A percentile compares a stretch with the other conserved stretches of the same genome.
Evolutionary conservation across 1,140 invertebrate genomes (phyloP).

Genomic region (Hormaphis cornu): DNA sequence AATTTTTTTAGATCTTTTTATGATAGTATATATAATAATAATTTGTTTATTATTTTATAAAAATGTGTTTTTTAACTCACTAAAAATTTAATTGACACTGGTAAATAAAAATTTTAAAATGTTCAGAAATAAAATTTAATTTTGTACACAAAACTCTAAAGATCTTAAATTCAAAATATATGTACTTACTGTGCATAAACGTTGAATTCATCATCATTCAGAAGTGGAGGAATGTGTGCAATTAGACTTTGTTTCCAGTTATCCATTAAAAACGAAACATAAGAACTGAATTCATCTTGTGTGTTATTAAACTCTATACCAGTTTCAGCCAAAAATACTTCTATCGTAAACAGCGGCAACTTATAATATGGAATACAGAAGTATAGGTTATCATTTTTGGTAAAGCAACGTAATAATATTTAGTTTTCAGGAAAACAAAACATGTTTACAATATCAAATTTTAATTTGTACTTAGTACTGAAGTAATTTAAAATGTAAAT

Average conservation of each 20-base stretch:
- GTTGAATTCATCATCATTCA: background rate
- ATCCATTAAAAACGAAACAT: constrained; percentile 1
- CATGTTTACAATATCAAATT: too few relatives aligned
- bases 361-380: background rate
- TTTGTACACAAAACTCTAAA: background rate
- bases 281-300: background rate
- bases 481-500: too few relatives aligned
- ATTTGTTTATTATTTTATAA: too few relatives aligned
- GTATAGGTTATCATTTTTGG: background rate
- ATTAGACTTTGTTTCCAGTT: background rate
- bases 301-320: background rate
- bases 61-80: too few relatives aligned
- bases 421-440: too few relatives aligned
- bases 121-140: too few relatives aligned
- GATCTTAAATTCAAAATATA: background rate
- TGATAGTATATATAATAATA: too few relatives aligned
- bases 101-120: too few relatives aligned
- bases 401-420: too few relatives aligned
- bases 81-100: too few relatives aligned
- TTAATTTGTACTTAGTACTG: too few relatives aligned
- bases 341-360: background rate
- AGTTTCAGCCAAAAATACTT: background rate
- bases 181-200: background rate
- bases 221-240: background rate
- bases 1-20: too few relatives aligned